Evolutionary conservation across 2,888 invertebrate species (phyloP).

Genomic region (Torymus auratus): DNA sequence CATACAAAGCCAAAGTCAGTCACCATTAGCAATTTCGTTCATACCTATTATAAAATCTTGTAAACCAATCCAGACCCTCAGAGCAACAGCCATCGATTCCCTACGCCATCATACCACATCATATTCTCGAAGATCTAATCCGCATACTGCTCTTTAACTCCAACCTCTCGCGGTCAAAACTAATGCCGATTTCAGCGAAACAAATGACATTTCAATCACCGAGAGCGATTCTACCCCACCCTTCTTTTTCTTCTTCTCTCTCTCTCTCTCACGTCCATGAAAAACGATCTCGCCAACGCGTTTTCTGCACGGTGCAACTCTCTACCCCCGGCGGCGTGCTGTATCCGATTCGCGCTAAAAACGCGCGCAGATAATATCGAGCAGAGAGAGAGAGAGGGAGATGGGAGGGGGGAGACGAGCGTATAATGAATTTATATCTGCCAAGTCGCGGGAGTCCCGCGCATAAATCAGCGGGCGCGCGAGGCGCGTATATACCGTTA

Average conservation of each 20-base stretch:
- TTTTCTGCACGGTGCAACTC: not conserved
- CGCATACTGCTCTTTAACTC: too few species aligned
- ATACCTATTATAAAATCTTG: too few species aligned
- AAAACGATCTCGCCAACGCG: constrained; percentile 23
- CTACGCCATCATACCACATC: too few species aligned
- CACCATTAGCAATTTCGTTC: too few species aligned
- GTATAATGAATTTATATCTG: constrained; percentile 64
- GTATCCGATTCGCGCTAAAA: not conserved
- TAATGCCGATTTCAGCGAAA: not conserved
- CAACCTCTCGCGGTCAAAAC: too few species aligned
- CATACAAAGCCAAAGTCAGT: too few species aligned
- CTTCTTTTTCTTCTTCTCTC: not conserved
- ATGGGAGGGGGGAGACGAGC: constrained; percentile 2
- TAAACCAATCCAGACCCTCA: too few species aligned
- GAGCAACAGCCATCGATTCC: too few species aligned
- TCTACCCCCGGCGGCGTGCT: constrained; percentile 9
- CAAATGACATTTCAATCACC: constrained; percentile 10
- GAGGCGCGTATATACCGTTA: constrained; percentile 50
- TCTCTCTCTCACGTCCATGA: not conserved
- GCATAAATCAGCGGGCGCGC: constrained; percentile 61
- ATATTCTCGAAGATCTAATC: too few species aligned
- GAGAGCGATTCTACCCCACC: constrained; percentile 2
- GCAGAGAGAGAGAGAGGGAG: not conserved
- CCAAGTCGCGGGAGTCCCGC: constrained; percentile 58
- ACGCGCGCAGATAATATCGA: constrained; percentile 35